Evolutionary conservation across 2,113 vertebrate genomes (phyloP), one percentile per base, ranked within the genome.

Genomic region (Trogon surrucura): DNA sequence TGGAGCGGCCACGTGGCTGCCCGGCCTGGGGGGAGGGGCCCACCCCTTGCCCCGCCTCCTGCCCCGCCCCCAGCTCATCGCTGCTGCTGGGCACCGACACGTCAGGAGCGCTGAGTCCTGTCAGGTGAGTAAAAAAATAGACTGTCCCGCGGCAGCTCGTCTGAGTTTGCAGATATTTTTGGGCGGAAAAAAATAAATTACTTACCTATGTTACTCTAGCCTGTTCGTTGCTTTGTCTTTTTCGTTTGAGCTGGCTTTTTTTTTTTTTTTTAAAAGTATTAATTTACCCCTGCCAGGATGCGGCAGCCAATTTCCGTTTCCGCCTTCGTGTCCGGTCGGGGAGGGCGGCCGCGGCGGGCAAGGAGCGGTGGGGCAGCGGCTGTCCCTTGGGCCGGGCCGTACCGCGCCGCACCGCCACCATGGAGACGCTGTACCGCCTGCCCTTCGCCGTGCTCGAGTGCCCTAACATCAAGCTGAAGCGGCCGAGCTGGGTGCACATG

Each of bases 401-500:
- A 22, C 34, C 4, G 32, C 6, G 21, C 27, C 18, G 70, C 2
- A 19, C 30, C 38, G n/a, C 88, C 79, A 44, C 36, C 80, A 99
- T 99, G 99, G 99, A 99, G 98, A 98, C 98, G n/a, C 88, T 99
- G 38, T 98, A 98, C 96, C 98, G 99, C 32, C 57, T 99, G 53
- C 99, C 99, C 4, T 99, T 99, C 80, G 90, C 98, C 25, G 98
- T 99, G 89, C 98, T 99, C 20, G 99, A 99, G 95, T 99, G 99
- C 79, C 99, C 99, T 29, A 99, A 99, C 87, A 97, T 99, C 80
- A 99, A 99, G 92, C 98, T 99, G 92, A 99, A 99, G 98, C 99
- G 99, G 91, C 99, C 99, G 16, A 98, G 99, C 16, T 99, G 99
- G 99, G 98, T 99, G 58, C 99, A 99, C 73, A 99, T 99, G 99